Evolutionary conservation across 1,140 invertebrate genomes (phyloP).

Genomic region (Drosophila santomea): DNA sequence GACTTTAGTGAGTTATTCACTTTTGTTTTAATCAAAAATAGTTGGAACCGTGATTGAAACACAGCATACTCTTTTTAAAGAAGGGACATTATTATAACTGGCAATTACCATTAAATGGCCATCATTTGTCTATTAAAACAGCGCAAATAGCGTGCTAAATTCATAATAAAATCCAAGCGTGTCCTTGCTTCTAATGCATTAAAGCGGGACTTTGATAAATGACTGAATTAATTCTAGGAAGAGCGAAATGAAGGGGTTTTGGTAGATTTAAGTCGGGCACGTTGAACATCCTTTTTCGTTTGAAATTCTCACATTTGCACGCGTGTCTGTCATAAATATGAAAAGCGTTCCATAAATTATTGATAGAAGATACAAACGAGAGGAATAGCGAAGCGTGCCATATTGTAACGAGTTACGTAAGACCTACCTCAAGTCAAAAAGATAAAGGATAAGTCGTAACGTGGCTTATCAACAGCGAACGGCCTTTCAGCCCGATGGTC

Average conservation of each 20-base stretch:
- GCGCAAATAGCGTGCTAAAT: conserved; percentile 49
- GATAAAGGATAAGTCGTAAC: conserved; percentile 53
- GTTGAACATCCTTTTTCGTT: conserved; percentile 14
- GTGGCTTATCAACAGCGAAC: conserved; percentile 42
- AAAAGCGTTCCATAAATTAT: conserved; percentile 56
- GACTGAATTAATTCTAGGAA: conserved; percentile 13
- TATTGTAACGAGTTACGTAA: conserved; percentile 26
- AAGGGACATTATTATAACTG: conserved; percentile 36
- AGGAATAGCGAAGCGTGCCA: not conserved
- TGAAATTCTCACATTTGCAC: conserved; percentile 46
- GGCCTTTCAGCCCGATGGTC: conserved; percentile 24
- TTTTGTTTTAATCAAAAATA: too few species aligned
- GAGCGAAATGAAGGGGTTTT: not conserved
- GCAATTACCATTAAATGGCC: conserved; percentile 62
- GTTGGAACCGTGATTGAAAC: too few species aligned
- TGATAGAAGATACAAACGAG: conserved; percentile 17
- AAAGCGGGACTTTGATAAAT: conserved; percentile 55
- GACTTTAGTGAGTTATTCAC: not conserved
- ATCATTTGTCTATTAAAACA: conserved; percentile 57
- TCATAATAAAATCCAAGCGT: conserved; percentile 12
- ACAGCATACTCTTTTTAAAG: too few species aligned
- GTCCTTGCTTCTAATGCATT: conserved; percentile 13
- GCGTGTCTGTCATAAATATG: conserved; percentile 67
- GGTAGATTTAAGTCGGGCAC: conserved; percentile 1
- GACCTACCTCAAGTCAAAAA: conserved; percentile 38